Base-by-base conservation (phyloP, 2,888 invertebrate species). In the Polietes domitor region DNA sequence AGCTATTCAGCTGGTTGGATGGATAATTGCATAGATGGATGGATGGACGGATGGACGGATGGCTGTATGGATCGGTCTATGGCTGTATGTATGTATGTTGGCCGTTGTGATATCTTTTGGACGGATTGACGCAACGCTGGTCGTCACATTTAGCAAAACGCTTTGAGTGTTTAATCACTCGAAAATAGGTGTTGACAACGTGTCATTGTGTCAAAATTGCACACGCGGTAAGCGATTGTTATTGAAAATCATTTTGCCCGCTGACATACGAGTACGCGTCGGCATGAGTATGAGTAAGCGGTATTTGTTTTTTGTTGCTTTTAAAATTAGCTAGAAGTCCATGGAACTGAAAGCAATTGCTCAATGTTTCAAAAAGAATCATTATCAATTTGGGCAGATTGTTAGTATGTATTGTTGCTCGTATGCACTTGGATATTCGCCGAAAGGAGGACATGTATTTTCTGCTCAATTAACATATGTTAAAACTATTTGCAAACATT, bases 101-200 rank as follows among this genome's bases (percentile, higher is more conserved):
- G 28, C 17, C 61, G 32, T 24, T 12, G n/a, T 61, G 32, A 61
- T 61, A 61, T 61, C 61, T 61, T 61, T 61, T 28, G 43, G 43
- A 73, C 37, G 72, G 65, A 81, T 75, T 80, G 80, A 65, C 77
- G 80, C 85, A 80, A 82, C 77, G 83, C 77, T 53, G 79, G 72
- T 74, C 78, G 78, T 81, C 81, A 81, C 78, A 84, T 81, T 84
- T 81, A 84, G 78, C 84, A 84, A 84, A 84, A 84, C 81, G 79
- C 78, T 78, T 68, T 77, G 84, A 84, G 82, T 82, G 83, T 85
- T 85, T 85, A 86, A 85, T 86, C 85, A 81, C 84, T 84, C 79
- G 80, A 80, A 84, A 86, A 85, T 81, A 81, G 83, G 86, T 86
- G 84, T 86, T 85, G 86, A 86, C 86, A 86, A 84, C 70, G 73